Evolutionary conservation across 2,888 invertebrate species (phyloP), one percentile per base, ranked within the genome.

Genomic region (Phrixothrix hirtus): DNA sequence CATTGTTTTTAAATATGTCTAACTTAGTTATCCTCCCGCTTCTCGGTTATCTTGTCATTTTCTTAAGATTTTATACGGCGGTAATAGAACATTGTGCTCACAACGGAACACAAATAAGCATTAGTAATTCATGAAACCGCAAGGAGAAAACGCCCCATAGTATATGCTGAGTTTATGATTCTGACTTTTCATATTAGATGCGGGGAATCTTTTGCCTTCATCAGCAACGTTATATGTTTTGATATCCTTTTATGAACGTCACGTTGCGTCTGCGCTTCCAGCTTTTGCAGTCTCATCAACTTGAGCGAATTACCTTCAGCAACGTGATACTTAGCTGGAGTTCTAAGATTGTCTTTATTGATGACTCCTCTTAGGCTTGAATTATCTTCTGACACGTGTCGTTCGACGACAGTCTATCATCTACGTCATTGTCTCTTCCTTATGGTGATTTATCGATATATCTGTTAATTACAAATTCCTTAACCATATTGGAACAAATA

Each of bases 71-170:
- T 52, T 52, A 52, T 46, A 46, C 31, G 46, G 38, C 30, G 41
- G 50, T 44, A 26, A 47, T 34, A 38, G 44, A 47, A 53, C 37
- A 29, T 47, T 47, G 53, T 47, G 46, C 36, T 46, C 37, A 42
- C 42, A 53, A 43, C 36, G 46, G 46, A 53, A 53, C 47, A 53
- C 53, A 47, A 61, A 61, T 59, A 59, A 55, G 58, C 61, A 61
- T 59, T 59, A 61, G 59, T 59, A 61, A 61, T 61, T 61, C 61
- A 61, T 59, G 59, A 51, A 57, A 59, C 56, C 58, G 52, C 56
- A 34, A 32, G 44, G 38, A 48, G 41, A 34, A 29, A 36, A 29
- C 27, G 15, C 27, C 29, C 46, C 34, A n/a, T 13, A 32, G 56
- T 54, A 59, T 58, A 61, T 58, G 56, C 58, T 46, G 58, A 60